phyloP scores from a whole-genome alignment of 1,140 invertebrate species.

The Micrasema longulum region DNA sequence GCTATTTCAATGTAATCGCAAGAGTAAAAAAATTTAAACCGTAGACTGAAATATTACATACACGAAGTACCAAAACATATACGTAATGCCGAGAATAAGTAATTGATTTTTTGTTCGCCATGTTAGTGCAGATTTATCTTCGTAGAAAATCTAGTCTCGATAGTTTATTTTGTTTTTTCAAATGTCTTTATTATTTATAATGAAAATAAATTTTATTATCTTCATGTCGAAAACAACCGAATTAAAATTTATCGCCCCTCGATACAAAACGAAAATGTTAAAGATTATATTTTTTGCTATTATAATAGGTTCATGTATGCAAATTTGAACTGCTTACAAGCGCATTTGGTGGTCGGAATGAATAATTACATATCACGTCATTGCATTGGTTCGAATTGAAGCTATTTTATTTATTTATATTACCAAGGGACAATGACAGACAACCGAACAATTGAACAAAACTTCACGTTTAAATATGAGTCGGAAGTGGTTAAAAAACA shows the following conservation, averaged over 20 bases:
- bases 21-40: constrained; percentile 18
- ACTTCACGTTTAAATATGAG: too few relatives aligned
- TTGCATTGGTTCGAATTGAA: too few relatives aligned
- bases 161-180: background rate
- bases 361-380: too few relatives aligned
- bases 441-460: too few relatives aligned
- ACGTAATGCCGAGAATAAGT: background rate
- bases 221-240: background rate
- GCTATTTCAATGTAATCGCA: constrained; percentile 21
- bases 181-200: constrained; percentile 15
- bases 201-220: background rate
- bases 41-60: constrained; percentile 10
- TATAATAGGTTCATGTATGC: too few relatives aligned
- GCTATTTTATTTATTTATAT: too few relatives aligned
- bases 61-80: constrained; percentile 14
- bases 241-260: background rate
- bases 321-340: too few relatives aligned
- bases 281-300: too few relatives aligned
- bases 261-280: background rate
- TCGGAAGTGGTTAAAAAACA: too few relatives aligned
- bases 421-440: too few relatives aligned
- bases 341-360: too few relatives aligned
- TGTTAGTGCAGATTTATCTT: constrained; percentile 4
- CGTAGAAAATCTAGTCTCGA: background rate
- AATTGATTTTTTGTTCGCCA: constrained; percentile 21